Evolutionary conservation across 2,113 vertebrate genomes (phyloP).

Genomic region (Campylorhamphus procurvoides): DNA sequence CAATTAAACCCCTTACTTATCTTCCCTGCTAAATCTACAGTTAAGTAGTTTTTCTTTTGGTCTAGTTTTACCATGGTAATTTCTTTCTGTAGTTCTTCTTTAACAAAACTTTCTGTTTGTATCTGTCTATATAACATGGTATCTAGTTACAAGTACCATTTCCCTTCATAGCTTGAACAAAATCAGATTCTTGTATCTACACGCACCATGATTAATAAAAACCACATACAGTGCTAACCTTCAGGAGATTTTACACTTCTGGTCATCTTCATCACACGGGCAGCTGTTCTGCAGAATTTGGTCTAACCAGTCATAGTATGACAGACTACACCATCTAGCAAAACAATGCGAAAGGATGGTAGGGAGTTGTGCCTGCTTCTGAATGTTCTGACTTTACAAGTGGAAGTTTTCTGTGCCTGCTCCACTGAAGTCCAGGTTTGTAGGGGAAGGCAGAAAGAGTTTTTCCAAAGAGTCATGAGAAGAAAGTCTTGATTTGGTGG

Average conservation of each 20-base stretch:
- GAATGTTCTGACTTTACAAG: not conserved
- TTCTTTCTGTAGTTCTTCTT: not conserved
- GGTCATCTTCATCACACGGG: accelerated
- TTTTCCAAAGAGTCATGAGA: not conserved
- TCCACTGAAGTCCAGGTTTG: not conserved
- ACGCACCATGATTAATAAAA: not conserved
- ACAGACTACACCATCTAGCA: not conserved
- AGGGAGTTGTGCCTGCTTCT: not conserved
- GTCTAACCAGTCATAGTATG: not conserved
- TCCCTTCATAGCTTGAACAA: not conserved
- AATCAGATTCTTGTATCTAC: not conserved
- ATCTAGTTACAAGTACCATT: not conserved
- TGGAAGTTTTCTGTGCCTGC: not conserved
- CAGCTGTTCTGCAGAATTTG: not conserved
- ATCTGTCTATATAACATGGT: not conserved
- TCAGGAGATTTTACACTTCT: not conserved
- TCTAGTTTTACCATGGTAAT: not conserved
- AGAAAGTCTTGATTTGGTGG: not conserved
- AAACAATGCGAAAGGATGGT: not conserved
- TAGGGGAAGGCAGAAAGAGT: not conserved
- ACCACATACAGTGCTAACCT: not conserved
- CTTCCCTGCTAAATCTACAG: not conserved
- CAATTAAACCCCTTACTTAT: not conserved
- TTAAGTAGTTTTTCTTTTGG: not conserved
- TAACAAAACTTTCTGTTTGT: not conserved